A percentile compares a stretch with the other conserved stretches of the same genome.
These are phyloP conservation scores for Bombus sylvicola DNA, from an alignment of 1,140 invertebrate species.

Conservation along the genomic window DNA sequence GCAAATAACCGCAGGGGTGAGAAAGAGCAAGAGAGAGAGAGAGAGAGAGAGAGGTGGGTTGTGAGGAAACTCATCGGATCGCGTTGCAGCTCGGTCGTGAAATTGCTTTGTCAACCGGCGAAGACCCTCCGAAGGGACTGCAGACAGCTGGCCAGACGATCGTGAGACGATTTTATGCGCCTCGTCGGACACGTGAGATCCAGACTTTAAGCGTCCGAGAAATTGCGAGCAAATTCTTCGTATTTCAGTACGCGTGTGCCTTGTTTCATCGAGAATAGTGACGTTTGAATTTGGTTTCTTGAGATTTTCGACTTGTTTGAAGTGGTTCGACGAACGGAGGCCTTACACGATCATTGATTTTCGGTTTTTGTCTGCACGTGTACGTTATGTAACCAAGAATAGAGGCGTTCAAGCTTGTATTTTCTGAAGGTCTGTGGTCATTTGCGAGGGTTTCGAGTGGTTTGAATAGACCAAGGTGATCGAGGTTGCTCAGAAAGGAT, in stretches of 20 bases:
- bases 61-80: slow-evolving; percentile 37
- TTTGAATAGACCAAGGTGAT: too few species aligned
- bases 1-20: slow-evolving; percentile 31
- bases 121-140: slow-evolving; percentile 31
- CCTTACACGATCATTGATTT: too few species aligned
- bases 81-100: slow-evolving; percentile 53
- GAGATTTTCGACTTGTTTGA: not conserved
- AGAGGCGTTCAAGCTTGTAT: too few species aligned
- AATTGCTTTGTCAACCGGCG: slow-evolving; percentile 66
- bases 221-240: not conserved
- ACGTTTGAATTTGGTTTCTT: not conserved
- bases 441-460: too few species aligned
- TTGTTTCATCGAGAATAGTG: not conserved
- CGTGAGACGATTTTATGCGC: slow-evolving; percentile 60
- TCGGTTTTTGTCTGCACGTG: too few species aligned
- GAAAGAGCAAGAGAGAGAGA: not conserved
- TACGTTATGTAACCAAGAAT: too few species aligned
- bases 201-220: not conserved
- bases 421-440: too few species aligned
- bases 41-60: not conserved
- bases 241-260: not conserved
- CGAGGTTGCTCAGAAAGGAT: too few species aligned
- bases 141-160: slow-evolving; percentile 52
- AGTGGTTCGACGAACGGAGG: too few species aligned
- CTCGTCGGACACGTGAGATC: slow-evolving; percentile 44